Evolutionary conservation across 2,888 invertebrate genomes (phyloP).

Genomic region (Bembecia ichneumoniformis): DNA sequence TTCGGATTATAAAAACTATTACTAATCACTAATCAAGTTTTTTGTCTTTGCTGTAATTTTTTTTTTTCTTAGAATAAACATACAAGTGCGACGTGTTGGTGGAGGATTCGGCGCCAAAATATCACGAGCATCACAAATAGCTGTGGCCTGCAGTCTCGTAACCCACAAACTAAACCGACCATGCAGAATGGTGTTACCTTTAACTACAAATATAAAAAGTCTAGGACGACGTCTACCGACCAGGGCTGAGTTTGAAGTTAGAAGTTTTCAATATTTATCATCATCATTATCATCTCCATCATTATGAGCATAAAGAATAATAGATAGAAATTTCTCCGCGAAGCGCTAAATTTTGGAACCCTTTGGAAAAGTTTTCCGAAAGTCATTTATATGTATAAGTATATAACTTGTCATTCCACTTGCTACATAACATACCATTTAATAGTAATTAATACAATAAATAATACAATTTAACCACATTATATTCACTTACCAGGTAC

Average conservation of each 20-base stretch:
- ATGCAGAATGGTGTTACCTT: constrained; percentile 75
- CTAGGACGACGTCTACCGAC: constrained; percentile 69
- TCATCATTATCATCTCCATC: too few species aligned
- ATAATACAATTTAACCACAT: too few species aligned
- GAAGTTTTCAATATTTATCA: neutral
- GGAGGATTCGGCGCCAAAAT: constrained; percentile 81
- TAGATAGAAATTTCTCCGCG: too few species aligned
- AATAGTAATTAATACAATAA: too few species aligned
- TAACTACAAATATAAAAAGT: constrained; percentile 75
- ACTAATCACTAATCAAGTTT: neutral
- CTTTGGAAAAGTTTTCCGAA: too few species aligned
- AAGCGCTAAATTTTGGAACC: too few species aligned
- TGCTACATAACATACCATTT: too few species aligned
- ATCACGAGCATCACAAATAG: constrained; percentile 65
- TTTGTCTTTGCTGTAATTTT: too few species aligned
- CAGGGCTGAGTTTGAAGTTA: constrained; percentile 63
- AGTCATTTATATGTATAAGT: too few species aligned
- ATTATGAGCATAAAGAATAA: too few species aligned
- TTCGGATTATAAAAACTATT: constrained; percentile 11
- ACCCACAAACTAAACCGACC: constrained; percentile 73
- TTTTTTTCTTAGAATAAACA: constrained; percentile 71
- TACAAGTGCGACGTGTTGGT: constrained; percentile 49
- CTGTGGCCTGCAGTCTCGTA: constrained; percentile 77
- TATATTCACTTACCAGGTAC: too few species aligned
- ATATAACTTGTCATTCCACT: too few species aligned